phyloP scores from a whole-genome alignment of 2,113 vertebrate genomes.

The Nesogale talazaci region DNA sequence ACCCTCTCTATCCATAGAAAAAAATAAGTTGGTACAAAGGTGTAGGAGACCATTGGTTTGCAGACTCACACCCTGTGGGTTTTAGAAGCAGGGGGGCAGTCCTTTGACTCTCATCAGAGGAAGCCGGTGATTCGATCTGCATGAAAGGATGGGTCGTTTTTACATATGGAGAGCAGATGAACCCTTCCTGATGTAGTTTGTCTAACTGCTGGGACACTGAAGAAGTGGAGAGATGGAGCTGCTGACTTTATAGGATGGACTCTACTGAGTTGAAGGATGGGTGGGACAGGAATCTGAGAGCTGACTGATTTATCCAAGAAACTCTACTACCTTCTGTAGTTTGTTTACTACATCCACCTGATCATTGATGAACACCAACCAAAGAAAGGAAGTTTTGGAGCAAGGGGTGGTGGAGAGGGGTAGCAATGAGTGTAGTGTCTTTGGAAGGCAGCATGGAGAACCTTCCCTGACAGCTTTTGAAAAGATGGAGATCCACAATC shows the following conservation, averaged over 20 bases:
- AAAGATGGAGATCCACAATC: not conserved
- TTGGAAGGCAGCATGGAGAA: not conserved
- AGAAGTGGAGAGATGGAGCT: not conserved
- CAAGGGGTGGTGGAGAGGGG: too few species aligned
- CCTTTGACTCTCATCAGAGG: accelerated
- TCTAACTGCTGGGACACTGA: not conserved
- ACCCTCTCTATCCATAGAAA: too few species aligned
- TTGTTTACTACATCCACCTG: not conserved
- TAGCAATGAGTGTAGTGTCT: accelerated
- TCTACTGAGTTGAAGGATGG: too few species aligned
- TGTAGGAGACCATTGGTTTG: not conserved
- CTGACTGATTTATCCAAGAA: not conserved
- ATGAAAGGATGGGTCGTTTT: accelerated
- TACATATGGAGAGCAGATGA: not conserved
- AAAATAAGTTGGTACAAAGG: not conserved
- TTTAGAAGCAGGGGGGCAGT: accelerated
- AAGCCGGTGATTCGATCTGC: not conserved
- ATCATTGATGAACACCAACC: not conserved
- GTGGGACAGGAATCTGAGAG: not conserved
- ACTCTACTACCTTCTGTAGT: accelerated
- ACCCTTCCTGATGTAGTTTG: not conserved
- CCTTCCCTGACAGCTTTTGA: not conserved
- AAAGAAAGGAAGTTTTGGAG: not conserved
- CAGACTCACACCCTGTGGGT: accelerated
- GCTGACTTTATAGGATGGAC: too few species aligned